Conservation (phyloP, 2,888 invertebrate genomes). For the Alloplasta piceator region DNA sequence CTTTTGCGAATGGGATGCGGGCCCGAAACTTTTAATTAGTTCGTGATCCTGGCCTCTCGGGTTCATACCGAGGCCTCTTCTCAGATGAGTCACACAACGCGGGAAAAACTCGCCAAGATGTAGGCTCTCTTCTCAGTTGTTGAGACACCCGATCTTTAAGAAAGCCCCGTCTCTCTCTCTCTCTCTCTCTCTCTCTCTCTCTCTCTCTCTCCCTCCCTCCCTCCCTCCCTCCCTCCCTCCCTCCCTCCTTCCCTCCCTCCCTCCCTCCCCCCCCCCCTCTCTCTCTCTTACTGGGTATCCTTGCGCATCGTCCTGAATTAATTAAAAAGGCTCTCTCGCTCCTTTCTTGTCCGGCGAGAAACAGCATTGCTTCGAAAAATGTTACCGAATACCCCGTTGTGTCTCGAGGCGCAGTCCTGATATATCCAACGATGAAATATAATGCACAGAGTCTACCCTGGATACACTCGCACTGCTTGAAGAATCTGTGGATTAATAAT, state of each 20-base stretch:
- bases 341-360: not conserved
- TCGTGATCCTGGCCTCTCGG: conserved; percentile 69
- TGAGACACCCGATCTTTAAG: conserved; percentile 39
- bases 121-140: conserved; percentile 35
- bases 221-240: not conserved
- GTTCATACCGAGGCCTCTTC: conserved; percentile 15
- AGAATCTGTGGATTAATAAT: too few species aligned
- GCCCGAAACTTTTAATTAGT: conserved; percentile 77
- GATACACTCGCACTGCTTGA: too few species aligned
- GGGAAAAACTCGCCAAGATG: conserved; percentile 46
- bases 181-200: not conserved
- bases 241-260: not conserved
- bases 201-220: not conserved
- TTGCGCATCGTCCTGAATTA: conserved; percentile 50
- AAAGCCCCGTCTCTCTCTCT: not conserved
- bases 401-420: not conserved
- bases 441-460: too few species aligned
- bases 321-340: conserved; percentile 44
- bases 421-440: too few species aligned
- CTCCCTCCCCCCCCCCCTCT: not conserved
- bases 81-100: conserved; percentile 39
- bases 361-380: conserved; percentile 37
- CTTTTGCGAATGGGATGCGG: conserved; percentile 28
- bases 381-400: conserved; percentile 16
- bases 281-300: not conserved